Conservation (phyloP, 2,888 invertebrate genomes). For the Erpobdella octoculata region DNA sequence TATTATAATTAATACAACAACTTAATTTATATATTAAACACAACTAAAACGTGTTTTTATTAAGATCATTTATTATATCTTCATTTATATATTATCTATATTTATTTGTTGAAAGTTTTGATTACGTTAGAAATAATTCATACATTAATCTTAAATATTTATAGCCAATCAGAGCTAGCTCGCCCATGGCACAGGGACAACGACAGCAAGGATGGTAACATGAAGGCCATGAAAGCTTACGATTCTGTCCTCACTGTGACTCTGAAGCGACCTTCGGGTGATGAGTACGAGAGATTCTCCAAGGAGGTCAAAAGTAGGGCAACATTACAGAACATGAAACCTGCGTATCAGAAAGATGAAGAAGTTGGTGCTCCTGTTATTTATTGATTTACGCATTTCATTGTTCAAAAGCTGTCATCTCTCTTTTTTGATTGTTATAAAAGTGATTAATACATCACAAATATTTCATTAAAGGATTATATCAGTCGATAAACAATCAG, state of each 20-base stretch:
- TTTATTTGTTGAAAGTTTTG: no score
- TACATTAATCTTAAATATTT: no score
- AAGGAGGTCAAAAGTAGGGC: conserved; percentile 47
- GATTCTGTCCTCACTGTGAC: conserved; percentile 50
- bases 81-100: no score
- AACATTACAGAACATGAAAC: conserved; percentile 42
- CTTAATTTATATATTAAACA: no score
- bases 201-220: conserved; percentile 73
- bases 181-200: conserved; percentile 78
- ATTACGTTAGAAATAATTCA: no score
- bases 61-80: no score
- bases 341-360: conserved; percentile 49
- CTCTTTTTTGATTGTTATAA: no score
- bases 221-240: conserved; percentile 54
- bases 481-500: no score
- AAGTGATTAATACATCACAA: no score
- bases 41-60: no score
- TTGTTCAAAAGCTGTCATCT: neutral
- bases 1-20: no score
- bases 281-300: conserved; percentile 45
- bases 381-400: neutral
- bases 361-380: conserved; percentile 30
- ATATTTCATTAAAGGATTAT: no score
- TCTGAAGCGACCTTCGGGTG: conserved; percentile 47
- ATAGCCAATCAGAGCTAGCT: conserved; percentile 49